Evolutionary conservation across 2,888 invertebrate genomes (phyloP), one percentile per base, ranked within the genome.

Genomic region (Hemistola chrysoprasaria): DNA sequence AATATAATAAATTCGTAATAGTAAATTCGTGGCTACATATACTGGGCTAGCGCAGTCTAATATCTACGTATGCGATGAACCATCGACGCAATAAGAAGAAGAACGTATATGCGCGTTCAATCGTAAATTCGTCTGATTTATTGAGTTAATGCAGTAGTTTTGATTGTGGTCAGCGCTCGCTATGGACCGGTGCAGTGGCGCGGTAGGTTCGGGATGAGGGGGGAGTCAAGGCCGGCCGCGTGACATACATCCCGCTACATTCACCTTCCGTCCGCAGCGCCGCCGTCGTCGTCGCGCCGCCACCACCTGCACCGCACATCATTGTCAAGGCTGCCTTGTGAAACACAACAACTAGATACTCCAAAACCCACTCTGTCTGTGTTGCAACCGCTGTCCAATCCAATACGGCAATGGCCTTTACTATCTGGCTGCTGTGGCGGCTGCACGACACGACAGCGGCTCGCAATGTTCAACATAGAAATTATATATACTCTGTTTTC

Each of bases 241-340:
- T 77, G 82, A 80, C 82, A 78, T 53, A 81, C 78, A 83, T 83
- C 80, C 80, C 78, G 72, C 78, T 71, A 78, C 82, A 84, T 82
- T 86, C 85, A 85, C 85, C 84, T 83, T 80, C 78, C 78, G 81
- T 71, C 79, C 74, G 74, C 66, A 65, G 56, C 53, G 60, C 58
- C 59, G 50, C 53, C 56, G 53, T 47, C n/a, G n/a, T n/a, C n/a
- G n/a, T n/a, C n/a, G n/a, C 56, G 56, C 62, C 58, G 54, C 60
- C 74, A 66, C 61, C 74, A 73, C 70, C 70, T 72, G 77, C 70
- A 44, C 34, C 69, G 67, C 65, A 68, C 74, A 67, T 74, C 81
- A 86, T 71, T 86, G 87, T 76, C 87, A 87, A 86, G 87, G 87
- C 78, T 84, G 65, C 52, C 68, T 86, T 86, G 78, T 79, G 81